Evolutionary conservation across 2,113 vertebrate genomes (phyloP), one percentile per base, ranked within the genome.

Genomic region (Ursus arctos): DNA sequence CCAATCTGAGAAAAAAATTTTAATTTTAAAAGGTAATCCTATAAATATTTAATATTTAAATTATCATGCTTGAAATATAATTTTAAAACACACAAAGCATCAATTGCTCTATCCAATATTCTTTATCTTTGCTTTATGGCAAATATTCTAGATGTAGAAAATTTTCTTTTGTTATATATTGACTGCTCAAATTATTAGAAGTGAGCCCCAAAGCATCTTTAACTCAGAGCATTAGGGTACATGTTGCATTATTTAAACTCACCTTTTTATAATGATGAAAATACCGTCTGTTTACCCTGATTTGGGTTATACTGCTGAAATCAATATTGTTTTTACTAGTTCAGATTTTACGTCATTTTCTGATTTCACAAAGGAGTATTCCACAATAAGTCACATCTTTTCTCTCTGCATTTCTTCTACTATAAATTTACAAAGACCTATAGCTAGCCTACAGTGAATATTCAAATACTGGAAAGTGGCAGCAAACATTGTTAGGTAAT

Each of bases 281-380:
- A 94, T 81, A 88, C 3, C 65, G 9, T 77, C 86, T 93, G 13
- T 12, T 95, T 65, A 77, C 15, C 19, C 31, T 91, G 18, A 67
- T 80, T 92, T 96, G 55, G 26, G 12, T 59, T 83, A 92, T 95
- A 24, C 71, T 84, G 13, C 24, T 94, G 82, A 95, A 88, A 92
- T 47, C 65, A 67, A 80, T 90, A 47, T 72, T 93, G 61, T 57
- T 74, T 81, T 94, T 59, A 88, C 22, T 81, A 92, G 83, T 76
- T 95, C 55, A 94, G 63, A 95, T 85, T 94, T 88, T 95, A 85
- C 6, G 80, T 61, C 55, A 92, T 84, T 91, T 95, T 94, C 83
- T 88, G 33, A 79, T 88, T 94, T 88, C 63, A 91, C n/a, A 91
- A 19, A 90, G 71, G 11, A 95, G 53, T 96, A 94, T 88, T 93